Percentiles rank a stretch among this genome's conserved stretches.
phyloP scores from a whole-genome alignment of 2,888 invertebrate species.

The Antitype chi region DNA sequence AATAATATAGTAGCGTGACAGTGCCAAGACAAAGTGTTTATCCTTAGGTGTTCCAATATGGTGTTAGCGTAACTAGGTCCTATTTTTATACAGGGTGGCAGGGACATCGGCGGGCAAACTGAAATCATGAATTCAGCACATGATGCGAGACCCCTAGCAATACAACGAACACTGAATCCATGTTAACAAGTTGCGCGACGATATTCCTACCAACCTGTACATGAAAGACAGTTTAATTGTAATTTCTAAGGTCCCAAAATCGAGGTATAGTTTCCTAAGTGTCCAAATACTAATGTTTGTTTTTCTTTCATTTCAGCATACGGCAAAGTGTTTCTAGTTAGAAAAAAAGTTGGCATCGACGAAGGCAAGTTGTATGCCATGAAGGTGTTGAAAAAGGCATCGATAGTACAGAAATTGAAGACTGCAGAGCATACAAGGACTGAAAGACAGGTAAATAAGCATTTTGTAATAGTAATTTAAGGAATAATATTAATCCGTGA shows the following conservation, averaged over 20 bases:
- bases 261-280: not conserved
- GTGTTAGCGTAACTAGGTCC: not conserved
- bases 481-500: not conserved
- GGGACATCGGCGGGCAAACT: too few relatives aligned
- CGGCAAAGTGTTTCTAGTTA: constrained; percentile 98
- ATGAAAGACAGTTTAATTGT: not conserved
- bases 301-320: constrained; percentile 93
- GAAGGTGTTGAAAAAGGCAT: constrained; percentile 99
- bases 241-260: constrained; percentile 1
- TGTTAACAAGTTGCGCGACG: too few relatives aligned
- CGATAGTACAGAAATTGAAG: constrained; percentile 98
- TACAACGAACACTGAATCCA: too few relatives aligned
- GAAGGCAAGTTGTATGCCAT: constrained; percentile 98
- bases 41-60: not conserved
- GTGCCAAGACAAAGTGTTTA: not conserved
- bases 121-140: too few relatives aligned
- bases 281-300: constrained; percentile 28
- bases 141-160: too few relatives aligned
- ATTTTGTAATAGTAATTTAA: constrained; percentile 1
- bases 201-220: too few relatives aligned
- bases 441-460: constrained; percentile 94
- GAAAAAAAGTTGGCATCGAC: constrained; percentile 96
- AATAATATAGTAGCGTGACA: too few relatives aligned
- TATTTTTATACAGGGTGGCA: not conserved
- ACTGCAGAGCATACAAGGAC: constrained; percentile 99